Base-by-base conservation (phyloP, 2,113 vertebrate genomes). In the Ictalurus punctatus region DNA sequence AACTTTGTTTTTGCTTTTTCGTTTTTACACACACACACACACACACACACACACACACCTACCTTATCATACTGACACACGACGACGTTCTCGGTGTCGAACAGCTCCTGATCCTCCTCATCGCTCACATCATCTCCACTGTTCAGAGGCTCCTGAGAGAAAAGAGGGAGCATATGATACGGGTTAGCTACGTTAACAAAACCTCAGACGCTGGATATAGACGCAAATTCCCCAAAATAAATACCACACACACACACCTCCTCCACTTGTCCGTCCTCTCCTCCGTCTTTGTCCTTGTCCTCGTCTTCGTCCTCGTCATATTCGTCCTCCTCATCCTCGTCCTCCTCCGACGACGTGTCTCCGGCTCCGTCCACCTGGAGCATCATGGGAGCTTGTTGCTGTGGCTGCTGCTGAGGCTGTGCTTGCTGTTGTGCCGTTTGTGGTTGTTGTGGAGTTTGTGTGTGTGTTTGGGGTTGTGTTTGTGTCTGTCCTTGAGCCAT, bases 21-120 rank as follows among this genome's bases (percentile, higher is more conserved):
- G 3, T 40, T 40, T 40, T 40, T 40, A 61, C 37, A 40, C 73
- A 7, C 3, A 21, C 16, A 61, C 21, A 61, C 37, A 44, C 74
- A 9, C 4, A 23, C 17, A 23, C 21, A 23, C 37, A 44, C 74
- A 59, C 13, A 83, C 54, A 59, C 44, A 59, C 93, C 94, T 93
- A 99, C 98, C 97, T 99, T 99, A 95, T 99, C 98, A 79, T 99
- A 99, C 78, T 99, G 98, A 95, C 98, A 99, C 67, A 99, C 98
- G 79, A 99, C 98, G 92, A 99, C 98, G 88, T 99, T 99, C 95
- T 99, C 98, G 0, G 98, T 99, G 91, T 99, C 98, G 4, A 99
- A 99, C 84, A 99, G 95, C 93, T 99, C 98, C 94, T 99, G 97
- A 90, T 98, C 98, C 92, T 99, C 98, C 87, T 96, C 98, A 84